Evolutionary conservation across 2,797 vertebrate genomes (phyloP).

Genomic region (Lacerta agilis): DNA sequence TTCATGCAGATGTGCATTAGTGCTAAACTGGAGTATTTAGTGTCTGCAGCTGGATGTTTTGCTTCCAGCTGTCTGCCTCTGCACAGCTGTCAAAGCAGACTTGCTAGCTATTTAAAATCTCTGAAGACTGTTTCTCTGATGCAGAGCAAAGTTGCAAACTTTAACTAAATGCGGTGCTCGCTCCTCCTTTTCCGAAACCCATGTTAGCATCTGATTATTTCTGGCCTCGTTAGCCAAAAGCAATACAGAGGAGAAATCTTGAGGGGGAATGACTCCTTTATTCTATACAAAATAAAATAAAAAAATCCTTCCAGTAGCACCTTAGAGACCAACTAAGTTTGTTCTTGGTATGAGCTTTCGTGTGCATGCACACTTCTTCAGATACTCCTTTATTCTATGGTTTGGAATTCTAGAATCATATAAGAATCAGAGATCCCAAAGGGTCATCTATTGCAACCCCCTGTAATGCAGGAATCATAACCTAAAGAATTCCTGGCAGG

Average conservation of each 20-base stretch:
- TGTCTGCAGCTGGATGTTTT: conserved; percentile 55
- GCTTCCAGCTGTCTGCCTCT: conserved; percentile 8
- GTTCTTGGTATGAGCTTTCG: too few species aligned
- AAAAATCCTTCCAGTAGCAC: too few species aligned
- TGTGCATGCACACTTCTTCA: too few species aligned
- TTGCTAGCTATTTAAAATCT: conserved; percentile 39
- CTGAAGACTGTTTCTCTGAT: conserved; percentile 16
- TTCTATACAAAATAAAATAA: background rate
- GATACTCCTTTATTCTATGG: background rate
- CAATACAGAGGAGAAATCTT: background rate
- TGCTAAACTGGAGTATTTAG: conserved; percentile 31
- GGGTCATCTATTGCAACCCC: too few species aligned
- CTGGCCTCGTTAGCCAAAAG: background rate
- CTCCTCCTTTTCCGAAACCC: background rate
- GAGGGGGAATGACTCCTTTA: background rate
- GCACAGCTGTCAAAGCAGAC: conserved; percentile 42
- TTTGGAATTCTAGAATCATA: background rate
- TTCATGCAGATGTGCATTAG: conserved; percentile 35
- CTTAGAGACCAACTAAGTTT: too few species aligned
- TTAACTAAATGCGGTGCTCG: background rate
- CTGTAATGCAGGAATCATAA: too few species aligned
- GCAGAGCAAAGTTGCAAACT: conserved; percentile 14
- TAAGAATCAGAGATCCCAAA: too few species aligned
- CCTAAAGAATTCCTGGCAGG: too few species aligned
- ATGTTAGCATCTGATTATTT: conserved; percentile 13